Evolutionary conservation across 2,888 invertebrate genomes (phyloP).

Genomic region (Arctia plantaginis): DNA sequence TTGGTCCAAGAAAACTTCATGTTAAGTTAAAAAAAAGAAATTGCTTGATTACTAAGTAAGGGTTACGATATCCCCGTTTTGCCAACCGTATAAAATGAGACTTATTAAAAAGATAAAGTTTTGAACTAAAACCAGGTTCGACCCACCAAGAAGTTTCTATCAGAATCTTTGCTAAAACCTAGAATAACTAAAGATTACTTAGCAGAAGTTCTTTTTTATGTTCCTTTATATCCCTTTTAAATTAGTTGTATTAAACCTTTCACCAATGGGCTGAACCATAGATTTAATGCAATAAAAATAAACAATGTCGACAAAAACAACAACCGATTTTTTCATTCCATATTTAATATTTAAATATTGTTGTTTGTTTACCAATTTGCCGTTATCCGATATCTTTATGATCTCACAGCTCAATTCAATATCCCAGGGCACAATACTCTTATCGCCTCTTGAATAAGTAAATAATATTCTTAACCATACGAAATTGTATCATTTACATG

Average conservation of each 20-base stretch:
- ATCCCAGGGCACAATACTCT: conserved; percentile 30
- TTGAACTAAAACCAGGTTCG: too few relatives aligned
- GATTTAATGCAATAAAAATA: not conserved
- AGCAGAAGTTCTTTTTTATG: too few relatives aligned
- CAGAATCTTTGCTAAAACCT: too few relatives aligned
- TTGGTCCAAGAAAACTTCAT: too few relatives aligned
- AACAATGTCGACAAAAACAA: not conserved
- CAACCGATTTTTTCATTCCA: not conserved
- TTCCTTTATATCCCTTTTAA: not conserved
- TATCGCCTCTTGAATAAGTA: conserved; percentile 45
- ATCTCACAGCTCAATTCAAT: conserved; percentile 17
- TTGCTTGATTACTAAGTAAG: too few relatives aligned
- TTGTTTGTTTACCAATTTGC: conserved; percentile 7
- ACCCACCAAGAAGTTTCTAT: too few relatives aligned
- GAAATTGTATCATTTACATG: not conserved
- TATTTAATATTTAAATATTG: conserved; percentile 7
- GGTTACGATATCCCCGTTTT: too few relatives aligned
- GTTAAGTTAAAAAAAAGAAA: too few relatives aligned
- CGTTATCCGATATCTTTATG: conserved; percentile 14
- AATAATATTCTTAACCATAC: conserved; percentile 39
- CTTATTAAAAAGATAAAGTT: too few relatives aligned
- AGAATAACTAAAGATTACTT: too few relatives aligned
- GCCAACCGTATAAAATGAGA: too few relatives aligned
- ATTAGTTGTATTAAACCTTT: not conserved
- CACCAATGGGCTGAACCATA: too few relatives aligned